Conservation (phyloP, 2,797 vertebrate genomes). For the Alcedo atthis region DNA sequence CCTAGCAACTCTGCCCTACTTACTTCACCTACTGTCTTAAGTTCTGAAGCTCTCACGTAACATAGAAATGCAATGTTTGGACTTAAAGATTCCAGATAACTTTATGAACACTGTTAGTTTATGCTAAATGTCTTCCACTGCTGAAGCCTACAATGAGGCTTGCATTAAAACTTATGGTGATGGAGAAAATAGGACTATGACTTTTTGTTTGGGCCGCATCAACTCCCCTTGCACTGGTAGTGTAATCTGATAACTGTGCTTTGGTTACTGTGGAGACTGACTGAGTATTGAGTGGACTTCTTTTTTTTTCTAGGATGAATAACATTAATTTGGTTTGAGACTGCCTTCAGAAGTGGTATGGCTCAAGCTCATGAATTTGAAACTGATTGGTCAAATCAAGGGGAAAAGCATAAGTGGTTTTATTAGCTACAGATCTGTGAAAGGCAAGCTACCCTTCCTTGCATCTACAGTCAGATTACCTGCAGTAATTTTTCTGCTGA, state of each 20-base stretch:
- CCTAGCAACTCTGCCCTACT: neutral
- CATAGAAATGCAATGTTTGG: neutral
- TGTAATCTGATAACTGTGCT: neutral
- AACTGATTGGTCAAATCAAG: conserved; percentile 5
- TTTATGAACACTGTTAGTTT: neutral
- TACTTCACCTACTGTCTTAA: neutral
- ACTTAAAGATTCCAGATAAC: neutral
- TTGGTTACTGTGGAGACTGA: neutral
- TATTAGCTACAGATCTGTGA: neutral
- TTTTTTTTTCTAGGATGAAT: neutral
- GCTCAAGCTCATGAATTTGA: conserved; percentile 1
- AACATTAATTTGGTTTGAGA: neutral
- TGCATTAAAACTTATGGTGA: neutral
- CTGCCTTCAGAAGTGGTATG: neutral
- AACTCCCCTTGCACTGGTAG: neutral
- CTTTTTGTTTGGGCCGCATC: neutral
- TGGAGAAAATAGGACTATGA: neutral
- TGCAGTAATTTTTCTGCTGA: neutral
- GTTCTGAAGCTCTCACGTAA: neutral
- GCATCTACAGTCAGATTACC: neutral
- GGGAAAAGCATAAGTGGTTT: neutral
- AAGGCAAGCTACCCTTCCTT: neutral
- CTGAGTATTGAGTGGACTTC: neutral
- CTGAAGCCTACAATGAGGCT: neutral
- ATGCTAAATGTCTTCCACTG: neutral